Evolutionary conservation across 2,888 invertebrate species (phyloP).

Genomic region (Troides aeacus): DNA sequence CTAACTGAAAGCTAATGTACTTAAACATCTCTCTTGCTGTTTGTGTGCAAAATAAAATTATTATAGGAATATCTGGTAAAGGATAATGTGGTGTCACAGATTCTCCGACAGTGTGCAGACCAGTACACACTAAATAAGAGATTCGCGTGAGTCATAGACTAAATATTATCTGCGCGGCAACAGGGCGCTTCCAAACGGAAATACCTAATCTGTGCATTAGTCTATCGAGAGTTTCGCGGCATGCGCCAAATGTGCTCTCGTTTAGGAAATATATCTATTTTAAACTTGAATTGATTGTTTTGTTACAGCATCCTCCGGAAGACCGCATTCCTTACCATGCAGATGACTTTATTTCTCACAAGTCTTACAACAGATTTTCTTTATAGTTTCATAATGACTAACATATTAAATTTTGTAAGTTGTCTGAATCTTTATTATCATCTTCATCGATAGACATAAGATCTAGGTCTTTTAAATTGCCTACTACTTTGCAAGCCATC

Average conservation of each 20-base stretch:
- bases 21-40: too few relatives aligned
- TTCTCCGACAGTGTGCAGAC: constrained; percentile 3
- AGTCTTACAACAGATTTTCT: not conserved
- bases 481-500: too few relatives aligned
- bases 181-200: constrained; percentile 57
- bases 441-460: too few relatives aligned
- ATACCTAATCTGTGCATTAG: constrained; percentile 77
- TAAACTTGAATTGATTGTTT: constrained; percentile 6
- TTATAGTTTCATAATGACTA: not conserved
- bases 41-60: too few relatives aligned
- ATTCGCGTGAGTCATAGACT: constrained; percentile 40
- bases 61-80: too few relatives aligned
- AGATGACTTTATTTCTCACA: constrained; percentile 10
- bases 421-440: too few relatives aligned
- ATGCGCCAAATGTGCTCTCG: constrained; percentile 29
- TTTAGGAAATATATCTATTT: constrained; percentile 30
- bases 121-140: constrained; percentile 26
- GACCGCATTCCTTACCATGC: constrained; percentile 14
- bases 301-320: constrained; percentile 15
- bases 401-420: too few relatives aligned
- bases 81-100: not conserved
- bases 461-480: too few relatives aligned
- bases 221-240: constrained; percentile 57
- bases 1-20: too few relatives aligned
- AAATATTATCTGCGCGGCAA: constrained; percentile 55